These are phyloP conservation scores for Temnothorax curvispinosus DNA, from an alignment of 1,140 invertebrate genomes.

Conservation along the genomic window DNA sequence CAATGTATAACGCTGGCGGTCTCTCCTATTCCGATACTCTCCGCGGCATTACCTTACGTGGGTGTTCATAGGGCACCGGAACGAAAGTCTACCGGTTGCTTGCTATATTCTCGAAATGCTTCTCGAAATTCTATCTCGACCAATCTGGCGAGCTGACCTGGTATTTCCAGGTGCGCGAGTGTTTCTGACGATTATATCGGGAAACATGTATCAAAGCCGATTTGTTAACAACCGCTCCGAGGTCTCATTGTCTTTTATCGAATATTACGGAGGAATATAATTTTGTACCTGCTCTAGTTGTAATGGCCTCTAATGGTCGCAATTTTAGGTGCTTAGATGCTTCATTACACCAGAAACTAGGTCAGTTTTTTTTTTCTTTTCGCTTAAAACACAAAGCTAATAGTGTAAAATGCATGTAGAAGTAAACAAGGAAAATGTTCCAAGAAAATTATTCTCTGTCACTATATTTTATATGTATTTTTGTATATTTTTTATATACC, in stretches of 20 bases:
- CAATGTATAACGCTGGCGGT: constrained; percentile 57
- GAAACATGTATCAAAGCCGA: neutral
- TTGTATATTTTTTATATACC: neutral
- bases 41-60: constrained; percentile 69
- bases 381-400: constrained; percentile 15
- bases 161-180: constrained; percentile 64
- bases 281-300: constrained; percentile 14
- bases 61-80: constrained; percentile 69
- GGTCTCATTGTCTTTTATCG: constrained; percentile 24
- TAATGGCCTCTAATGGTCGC: neutral
- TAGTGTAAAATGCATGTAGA: neutral
- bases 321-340: constrained; percentile 34
- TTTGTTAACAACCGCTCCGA: constrained; percentile 39
- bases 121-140: constrained; percentile 65
- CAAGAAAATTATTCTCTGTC: neutral
- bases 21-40: constrained; percentile 56
- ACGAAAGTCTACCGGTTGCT: constrained; percentile 69
- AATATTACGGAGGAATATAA: constrained; percentile 7
- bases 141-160: constrained; percentile 63
- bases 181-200: constrained; percentile 56
- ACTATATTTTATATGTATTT: neutral
- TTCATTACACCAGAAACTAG: neutral
- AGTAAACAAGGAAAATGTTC: neutral
- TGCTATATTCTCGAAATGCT: constrained; percentile 72
- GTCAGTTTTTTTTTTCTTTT: neutral